phyloP scores from a whole-genome alignment of 2,888 invertebrate genomes.

The Bombylius discolor region DNA sequence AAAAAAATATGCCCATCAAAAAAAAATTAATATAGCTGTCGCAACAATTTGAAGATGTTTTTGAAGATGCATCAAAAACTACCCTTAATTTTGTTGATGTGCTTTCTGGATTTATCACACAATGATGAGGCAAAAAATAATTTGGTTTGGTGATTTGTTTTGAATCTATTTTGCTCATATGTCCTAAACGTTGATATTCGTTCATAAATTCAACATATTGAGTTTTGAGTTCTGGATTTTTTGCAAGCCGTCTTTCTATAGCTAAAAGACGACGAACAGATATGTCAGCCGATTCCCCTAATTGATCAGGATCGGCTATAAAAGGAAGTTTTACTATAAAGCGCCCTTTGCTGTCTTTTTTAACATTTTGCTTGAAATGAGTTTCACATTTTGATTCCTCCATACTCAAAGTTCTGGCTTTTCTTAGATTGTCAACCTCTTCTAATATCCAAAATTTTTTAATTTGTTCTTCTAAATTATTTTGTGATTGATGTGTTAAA shows the following conservation, averaged over 20 bases:
- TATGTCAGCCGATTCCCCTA: conserved; percentile 1
- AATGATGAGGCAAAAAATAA: conserved; percentile 1
- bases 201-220: conserved; percentile 16
- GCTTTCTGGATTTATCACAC: not conserved
- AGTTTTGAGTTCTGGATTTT: conserved; percentile 7
- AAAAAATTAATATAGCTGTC: too few species aligned
- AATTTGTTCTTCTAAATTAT: not conserved
- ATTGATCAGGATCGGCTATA: conserved; percentile 3
- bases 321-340: conserved; percentile 16
- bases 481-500: not conserved
- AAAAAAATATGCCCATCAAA: too few species aligned
- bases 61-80: conserved; percentile 6
- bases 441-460: not conserved
- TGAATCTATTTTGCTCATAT: conserved; percentile 12
- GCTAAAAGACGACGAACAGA: conserved; percentile 11
- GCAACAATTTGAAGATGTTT: conserved; percentile 6
- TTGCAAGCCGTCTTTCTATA: conserved; percentile 13
- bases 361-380: conserved; percentile 11
- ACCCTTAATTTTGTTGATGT: conserved; percentile 5
- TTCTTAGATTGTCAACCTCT: not conserved
- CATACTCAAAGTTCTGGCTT: not conserved
- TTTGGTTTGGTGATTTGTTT: not conserved
- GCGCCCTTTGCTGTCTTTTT: conserved; percentile 6
- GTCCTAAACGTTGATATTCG: conserved; percentile 14
- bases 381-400: conserved; percentile 14